phyloP scores from a whole-genome alignment of 2,888 invertebrate species.

The Aphrophora alni region DNA sequence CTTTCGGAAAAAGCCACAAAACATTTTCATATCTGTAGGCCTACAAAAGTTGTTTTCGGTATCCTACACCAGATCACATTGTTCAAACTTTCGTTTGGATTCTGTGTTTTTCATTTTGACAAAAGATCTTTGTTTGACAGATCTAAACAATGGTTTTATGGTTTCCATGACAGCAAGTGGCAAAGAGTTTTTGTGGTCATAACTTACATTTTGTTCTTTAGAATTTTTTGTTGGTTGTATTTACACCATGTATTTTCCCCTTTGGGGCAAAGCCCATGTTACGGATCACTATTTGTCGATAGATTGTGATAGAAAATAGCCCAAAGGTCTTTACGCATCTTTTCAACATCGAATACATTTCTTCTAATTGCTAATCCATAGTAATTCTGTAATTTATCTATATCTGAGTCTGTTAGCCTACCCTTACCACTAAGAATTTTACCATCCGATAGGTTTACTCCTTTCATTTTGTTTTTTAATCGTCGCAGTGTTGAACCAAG shows the following conservation, averaged over 20 bases:
- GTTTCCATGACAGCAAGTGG: no score
- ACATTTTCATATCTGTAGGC: no score
- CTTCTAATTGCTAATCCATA: no score
- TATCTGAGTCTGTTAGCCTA: constrained; percentile 47
- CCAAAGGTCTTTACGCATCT: constrained; percentile 50
- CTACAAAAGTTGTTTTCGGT: no score
- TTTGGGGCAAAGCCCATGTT: constrained; percentile 47
- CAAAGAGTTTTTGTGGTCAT: no score
- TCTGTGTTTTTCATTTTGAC: no score
- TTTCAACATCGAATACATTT: constrained; percentile 43
- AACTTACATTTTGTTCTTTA: neutral
- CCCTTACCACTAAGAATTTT: constrained; percentile 43
- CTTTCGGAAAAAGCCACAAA: no score
- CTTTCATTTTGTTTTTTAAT: constrained; percentile 2
- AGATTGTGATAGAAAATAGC: constrained; percentile 45
- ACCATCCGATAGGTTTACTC: constrained; percentile 30
- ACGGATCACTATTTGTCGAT: constrained; percentile 48
- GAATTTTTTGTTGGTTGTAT: no score
- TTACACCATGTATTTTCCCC: constrained; percentile 47
- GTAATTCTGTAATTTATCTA: constrained; percentile 47
- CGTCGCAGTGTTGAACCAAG: constrained; percentile 31
- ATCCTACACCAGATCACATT: no score
- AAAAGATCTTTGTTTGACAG: no score
- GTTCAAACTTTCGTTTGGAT: no score
- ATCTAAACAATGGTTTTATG: no score